Percentiles rank a stretch among this genome's conserved stretches.
Conservation (phyloP, 2,888 invertebrate genomes). For the Melanchra persicariae region DNA sequence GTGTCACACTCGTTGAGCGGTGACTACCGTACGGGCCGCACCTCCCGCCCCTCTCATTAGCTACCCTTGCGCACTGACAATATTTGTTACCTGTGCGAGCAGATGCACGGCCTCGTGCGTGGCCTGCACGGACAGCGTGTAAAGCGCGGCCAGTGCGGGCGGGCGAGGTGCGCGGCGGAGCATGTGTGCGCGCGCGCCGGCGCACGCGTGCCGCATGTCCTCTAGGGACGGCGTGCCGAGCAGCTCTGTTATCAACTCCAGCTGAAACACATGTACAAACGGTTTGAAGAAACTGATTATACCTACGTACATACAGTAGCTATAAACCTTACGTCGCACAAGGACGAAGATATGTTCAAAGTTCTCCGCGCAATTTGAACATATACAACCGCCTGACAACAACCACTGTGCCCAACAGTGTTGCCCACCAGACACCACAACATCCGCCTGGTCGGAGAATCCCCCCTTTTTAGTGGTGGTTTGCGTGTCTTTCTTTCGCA, state of each 20-base stretch:
- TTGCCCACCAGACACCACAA: too few relatives aligned
- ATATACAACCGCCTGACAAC: too few relatives aligned
- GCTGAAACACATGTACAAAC: constrained; percentile 86
- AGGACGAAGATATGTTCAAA: too few relatives aligned
- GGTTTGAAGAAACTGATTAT: background rate
- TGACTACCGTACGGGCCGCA: too few relatives aligned
- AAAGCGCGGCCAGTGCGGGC: constrained; percentile 96
- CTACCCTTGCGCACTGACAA: too few relatives aligned
- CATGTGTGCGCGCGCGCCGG: constrained; percentile 98
- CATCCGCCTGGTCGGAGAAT: too few relatives aligned
- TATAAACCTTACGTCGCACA: background rate
- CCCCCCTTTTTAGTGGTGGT: too few relatives aligned
- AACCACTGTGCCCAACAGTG: too few relatives aligned
- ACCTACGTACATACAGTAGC: background rate
- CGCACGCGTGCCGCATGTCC: constrained; percentile 99
- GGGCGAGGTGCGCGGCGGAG: constrained; percentile 96
- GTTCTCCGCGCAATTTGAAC: too few relatives aligned
- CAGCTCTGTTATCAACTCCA: constrained; percentile 99
- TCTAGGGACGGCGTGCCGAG: constrained; percentile 98
- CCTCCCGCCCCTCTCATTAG: too few relatives aligned
- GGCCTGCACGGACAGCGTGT: constrained; percentile 97
- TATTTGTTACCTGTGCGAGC: constrained; percentile 89
- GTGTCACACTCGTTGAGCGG: too few relatives aligned
- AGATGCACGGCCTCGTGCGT: constrained; percentile 99
- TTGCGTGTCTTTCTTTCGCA: background rate